phyloP scores from a whole-genome alignment of 64 coral and sea anemone species.

The Pocillopora verrucosa region DNA sequence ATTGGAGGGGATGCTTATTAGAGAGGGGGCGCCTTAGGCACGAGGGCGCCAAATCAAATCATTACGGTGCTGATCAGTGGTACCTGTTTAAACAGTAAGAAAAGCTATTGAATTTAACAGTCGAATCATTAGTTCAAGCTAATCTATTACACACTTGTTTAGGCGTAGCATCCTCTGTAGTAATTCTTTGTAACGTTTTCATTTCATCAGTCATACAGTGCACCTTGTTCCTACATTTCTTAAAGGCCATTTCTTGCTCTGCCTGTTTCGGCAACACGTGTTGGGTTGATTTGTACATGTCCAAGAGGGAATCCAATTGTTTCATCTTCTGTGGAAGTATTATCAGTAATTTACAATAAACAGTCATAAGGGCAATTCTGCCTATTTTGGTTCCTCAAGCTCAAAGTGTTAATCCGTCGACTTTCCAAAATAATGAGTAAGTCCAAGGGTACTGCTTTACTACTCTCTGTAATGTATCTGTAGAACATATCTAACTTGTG shows the following conservation, averaged over 20 bases:
- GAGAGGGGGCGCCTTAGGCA: no score
- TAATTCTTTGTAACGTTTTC: not conserved
- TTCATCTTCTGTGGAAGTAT: not conserved
- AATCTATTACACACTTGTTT: not conserved
- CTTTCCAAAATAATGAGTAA: no score
- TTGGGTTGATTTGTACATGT: not conserved
- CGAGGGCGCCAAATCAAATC: no score
- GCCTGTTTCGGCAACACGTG: not conserved
- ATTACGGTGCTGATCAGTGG: no score
- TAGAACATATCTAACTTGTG: no score
- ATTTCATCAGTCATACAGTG: conserved; percentile 6
- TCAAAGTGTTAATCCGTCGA: no score
- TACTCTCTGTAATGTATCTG: no score
- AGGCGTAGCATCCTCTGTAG: not conserved
- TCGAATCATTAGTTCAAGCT: not conserved
- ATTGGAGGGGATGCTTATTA: no score
- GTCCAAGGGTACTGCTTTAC: no score
- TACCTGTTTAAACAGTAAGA: no score
- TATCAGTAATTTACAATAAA: not conserved
- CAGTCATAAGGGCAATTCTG: not conserved
- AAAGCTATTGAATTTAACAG: no score
- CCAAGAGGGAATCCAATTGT: not conserved
- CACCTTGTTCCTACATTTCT: conserved; percentile 10
- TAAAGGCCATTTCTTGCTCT: not conserved
- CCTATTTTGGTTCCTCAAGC: not conserved